Conservation (phyloP, 64 coral and sea anemone species). For the Astreopora myriophthalma region DNA sequence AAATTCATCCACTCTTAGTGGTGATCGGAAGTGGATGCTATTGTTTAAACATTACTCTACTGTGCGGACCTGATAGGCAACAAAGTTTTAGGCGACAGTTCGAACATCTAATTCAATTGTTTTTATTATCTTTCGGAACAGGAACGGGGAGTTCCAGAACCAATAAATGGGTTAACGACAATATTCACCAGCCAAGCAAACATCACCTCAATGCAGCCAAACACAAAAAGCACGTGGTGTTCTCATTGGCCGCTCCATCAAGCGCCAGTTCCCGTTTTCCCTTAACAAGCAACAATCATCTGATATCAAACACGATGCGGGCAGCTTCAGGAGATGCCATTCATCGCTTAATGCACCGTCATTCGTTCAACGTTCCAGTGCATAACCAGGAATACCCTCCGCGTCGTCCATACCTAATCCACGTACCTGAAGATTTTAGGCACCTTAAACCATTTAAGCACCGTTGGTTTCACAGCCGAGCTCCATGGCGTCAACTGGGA, state of each 20-base stretch:
- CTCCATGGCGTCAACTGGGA: neutral
- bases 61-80: neutral
- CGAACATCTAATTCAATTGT: too few relatives aligned
- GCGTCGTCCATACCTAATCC: neutral
- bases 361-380: constrained; percentile 9
- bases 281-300: neutral
- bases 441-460: neutral
- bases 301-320: constrained; percentile 42
- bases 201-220: neutral
- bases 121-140: neutral
- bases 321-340: neutral
- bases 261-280: constrained; percentile 33
- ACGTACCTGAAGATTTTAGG: constrained; percentile 15
- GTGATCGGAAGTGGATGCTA: neutral
- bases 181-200: neutral
- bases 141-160: neutral
- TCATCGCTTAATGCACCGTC: constrained; percentile 35
- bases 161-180: neutral
- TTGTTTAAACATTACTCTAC: neutral
- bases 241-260: constrained; percentile 17
- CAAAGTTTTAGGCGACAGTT: too few relatives aligned
- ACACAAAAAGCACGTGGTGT: constrained; percentile 25
- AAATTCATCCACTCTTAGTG: too few relatives aligned
- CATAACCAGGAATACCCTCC: constrained; percentile 2
- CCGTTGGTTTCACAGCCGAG: neutral